Evolutionary conservation across 2,113 vertebrate species (phyloP).

Genomic region (Meriones unguiculatus): DNA sequence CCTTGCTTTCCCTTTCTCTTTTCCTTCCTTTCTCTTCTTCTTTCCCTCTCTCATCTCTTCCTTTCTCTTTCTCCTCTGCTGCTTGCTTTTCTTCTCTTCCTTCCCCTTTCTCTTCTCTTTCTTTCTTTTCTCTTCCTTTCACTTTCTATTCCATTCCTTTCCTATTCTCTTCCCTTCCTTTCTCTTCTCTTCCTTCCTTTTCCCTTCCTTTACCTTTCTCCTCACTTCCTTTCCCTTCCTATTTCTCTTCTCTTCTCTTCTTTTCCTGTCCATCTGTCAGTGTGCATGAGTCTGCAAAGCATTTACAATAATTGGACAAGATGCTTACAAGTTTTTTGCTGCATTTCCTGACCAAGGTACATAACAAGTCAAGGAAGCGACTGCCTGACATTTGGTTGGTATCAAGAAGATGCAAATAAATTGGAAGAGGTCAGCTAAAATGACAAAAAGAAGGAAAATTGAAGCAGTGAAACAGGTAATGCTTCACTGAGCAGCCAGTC

Average conservation of each 20-base stretch:
- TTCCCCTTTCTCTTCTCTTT: no score
- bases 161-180: no score
- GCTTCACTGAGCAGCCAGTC: not conserved
- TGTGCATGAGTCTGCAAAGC: not conserved
- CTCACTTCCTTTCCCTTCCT: no score
- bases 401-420: constrained; percentile 19
- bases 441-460: not conserved
- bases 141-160: no score
- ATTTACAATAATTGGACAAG: constrained; percentile 31
- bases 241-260: no score
- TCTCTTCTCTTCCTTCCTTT: no score
- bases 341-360: not conserved
- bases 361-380: not conserved
- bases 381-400: not conserved
- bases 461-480: not conserved
- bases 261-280: not conserved
- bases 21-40: not conserved
- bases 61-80: not conserved
- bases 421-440: constrained; percentile 27
- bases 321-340: constrained; percentile 18
- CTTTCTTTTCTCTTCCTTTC: no score
- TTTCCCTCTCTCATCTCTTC: no score
- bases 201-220: no score
- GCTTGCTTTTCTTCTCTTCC: no score
- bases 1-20: accelerated